Base-by-base conservation (phyloP, 2,797 vertebrate species). In the Distichodus sexfasciatus region DNA sequence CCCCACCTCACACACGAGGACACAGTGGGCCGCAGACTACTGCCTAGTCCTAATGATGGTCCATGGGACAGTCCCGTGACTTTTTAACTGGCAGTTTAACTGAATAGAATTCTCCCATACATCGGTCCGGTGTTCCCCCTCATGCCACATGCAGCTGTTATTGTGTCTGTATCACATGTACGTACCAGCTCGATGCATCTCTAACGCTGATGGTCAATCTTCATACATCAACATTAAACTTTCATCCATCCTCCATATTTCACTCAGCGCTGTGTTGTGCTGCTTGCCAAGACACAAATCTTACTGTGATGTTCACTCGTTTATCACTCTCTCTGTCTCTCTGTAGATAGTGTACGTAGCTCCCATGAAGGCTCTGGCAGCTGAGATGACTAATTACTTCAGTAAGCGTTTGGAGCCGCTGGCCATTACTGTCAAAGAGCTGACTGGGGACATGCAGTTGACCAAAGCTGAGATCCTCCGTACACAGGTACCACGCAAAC, bases 301-400 rank as follows among this genome's bases (percentile, higher is more conserved):
- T 85, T 83, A 61, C 74, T 79, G 75, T 85, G 77, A 76, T 74
- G 81, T 92, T 90, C 90, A 79, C 84, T 90, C 91, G 87, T 96
- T 94, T 87, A 93, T 95, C 92, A 96, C 46, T 66, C 44, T 61
- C 14, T 36, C 50, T 60, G 48, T 54, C 24, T 61, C 63, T 60
- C 60, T 88, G 48, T 85, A 99, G 97, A 94, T 99, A 68, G 87
- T 99, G 2, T 99, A 99, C 71, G 96, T 99, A 79, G 96, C 97
- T 87, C 97, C 97, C 55, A 99, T 99, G 97, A 99, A 99, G 86
- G 97, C 96, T 78, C 87, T 99, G 91, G 97, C 97, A 87, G 97
- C 97, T 15, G 97, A 99, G 88, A 99, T 99, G 97, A 99, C 96
- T 83, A 96, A 94, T 87, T 97, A 98, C 91, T 99, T 99, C 90